These are phyloP conservation scores for Parauchenoglanis punctatus DNA, from an alignment of 2,797 vertebrate genomes.

Conservation along the genomic window DNA sequence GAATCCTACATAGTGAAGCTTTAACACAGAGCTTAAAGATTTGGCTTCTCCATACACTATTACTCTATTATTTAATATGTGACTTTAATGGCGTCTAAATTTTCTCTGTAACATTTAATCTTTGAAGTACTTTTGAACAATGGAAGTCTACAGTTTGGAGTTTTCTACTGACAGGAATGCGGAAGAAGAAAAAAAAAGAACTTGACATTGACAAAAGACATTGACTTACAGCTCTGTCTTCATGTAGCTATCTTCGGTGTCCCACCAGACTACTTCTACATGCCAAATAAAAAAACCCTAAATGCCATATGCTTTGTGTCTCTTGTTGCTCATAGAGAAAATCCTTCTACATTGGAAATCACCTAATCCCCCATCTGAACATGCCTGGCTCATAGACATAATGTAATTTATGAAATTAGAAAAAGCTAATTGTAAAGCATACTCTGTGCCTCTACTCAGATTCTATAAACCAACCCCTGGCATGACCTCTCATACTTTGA, in stretches of 20 bases:
- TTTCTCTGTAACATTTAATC: background rate
- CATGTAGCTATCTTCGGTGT: background rate
- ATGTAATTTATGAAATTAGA: background rate
- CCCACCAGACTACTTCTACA: background rate
- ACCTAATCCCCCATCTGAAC: background rate
- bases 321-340: background rate
- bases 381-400: background rate
- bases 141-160: background rate
- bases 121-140: background rate
- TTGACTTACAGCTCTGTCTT: background rate
- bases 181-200: too few species aligned
- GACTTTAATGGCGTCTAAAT: background rate
- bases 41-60: background rate
- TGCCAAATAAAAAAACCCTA: background rate
- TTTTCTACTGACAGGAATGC: background rate
- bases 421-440: background rate
- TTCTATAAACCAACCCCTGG: background rate
- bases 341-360: background rate
- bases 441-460: background rate
- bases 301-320: background rate
- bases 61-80: background rate
- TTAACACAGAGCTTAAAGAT: background rate
- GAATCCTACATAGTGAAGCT: too few species aligned
- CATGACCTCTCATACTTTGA: background rate
- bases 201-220: too few species aligned